Evolutionary conservation across 2,113 vertebrate genomes (phyloP), one percentile per base, ranked within the genome.

Genomic region (Mirza zaza): DNA sequence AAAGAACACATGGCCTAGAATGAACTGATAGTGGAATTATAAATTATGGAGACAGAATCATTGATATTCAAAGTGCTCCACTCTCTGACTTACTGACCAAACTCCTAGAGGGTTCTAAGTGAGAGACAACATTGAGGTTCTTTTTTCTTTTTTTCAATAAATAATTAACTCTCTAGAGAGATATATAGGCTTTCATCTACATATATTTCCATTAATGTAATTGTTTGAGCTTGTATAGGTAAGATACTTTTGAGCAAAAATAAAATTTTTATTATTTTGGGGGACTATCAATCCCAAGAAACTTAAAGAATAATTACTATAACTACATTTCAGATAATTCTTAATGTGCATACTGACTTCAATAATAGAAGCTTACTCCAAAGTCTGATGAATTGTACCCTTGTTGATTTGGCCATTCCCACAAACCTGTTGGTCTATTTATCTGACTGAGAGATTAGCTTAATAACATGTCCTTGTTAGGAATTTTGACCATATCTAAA

Each of bases 191-290:
- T 52, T 79, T 42, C 42, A 79, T 32, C 42, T 65, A 1, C 55
- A n/a, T 25, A 8, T 32, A 73, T 87, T 67, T 82, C 67, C 50
- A 71, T 42, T 85, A 48, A 86, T 55, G 15, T 25, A 86, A 68
- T 45, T 68, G 10, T 71, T 80, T 95, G 45, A 86, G 52, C 1
- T 77, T 59, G 14, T 20, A 42, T 36, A 21, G 65, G 4, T 39
- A 18, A 39, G 34, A 57, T 75, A 73, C 57, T 90, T 89, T 87
- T 85, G 65, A 93, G 65, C 17, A 87, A 93, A 89, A 93, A 52
- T 76, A 34, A 95, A 73, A n/a, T 83, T 83, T 86, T 83, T 63
- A 80, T 87, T 87, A 76, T 82, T 94, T 73, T 2, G 75, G 68
- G 32, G 42, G 12, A 73, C n/a, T 82, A 6, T 25, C 17, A 83